Conservation (phyloP, 2,113 vertebrate genomes). For the Gallinago paraguaiae region DNA sequence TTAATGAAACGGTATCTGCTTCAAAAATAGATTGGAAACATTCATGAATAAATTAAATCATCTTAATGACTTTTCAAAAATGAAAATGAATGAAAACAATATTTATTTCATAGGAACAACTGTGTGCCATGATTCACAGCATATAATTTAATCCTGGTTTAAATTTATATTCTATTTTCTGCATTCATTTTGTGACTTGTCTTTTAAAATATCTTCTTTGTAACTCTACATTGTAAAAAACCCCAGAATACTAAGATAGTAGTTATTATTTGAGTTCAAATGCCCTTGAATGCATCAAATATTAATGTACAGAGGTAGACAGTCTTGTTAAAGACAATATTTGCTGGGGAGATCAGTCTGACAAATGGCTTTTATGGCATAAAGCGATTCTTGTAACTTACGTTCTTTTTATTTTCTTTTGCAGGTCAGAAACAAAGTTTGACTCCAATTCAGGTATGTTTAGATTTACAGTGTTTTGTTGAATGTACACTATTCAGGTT, state of each 20-base stretch:
- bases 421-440: slow-evolving; percentile 93
- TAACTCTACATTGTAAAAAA: background rate
- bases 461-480: slow-evolving; percentile 73
- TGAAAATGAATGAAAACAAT: slow-evolving; percentile 49
- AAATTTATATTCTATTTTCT: slow-evolving; percentile 5
- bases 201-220: background rate
- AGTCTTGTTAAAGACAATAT: background rate
- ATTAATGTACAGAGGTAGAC: background rate
- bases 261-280: background rate
- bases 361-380: slow-evolving; percentile 16
- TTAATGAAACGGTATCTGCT: slow-evolving; percentile 58
- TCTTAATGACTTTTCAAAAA: slow-evolving; percentile 49
- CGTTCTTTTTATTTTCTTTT: slow-evolving; percentile 65
- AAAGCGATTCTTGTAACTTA: slow-evolving; percentile 60
- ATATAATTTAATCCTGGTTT: background rate
- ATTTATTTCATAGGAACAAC: slow-evolving; percentile 19
- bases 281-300: background rate
- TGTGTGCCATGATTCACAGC: background rate
- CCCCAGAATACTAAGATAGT: background rate
- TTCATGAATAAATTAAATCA: slow-evolving; percentile 49
- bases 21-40: slow-evolving; percentile 63
- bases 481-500: slow-evolving; percentile 68
- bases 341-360: background rate
- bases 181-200: background rate
- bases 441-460: slow-evolving; percentile 96